Evolutionary conservation across 2,888 invertebrate genomes (phyloP), one percentile per base, ranked within the genome.

Genomic region (Helicoverpa assulta): DNA sequence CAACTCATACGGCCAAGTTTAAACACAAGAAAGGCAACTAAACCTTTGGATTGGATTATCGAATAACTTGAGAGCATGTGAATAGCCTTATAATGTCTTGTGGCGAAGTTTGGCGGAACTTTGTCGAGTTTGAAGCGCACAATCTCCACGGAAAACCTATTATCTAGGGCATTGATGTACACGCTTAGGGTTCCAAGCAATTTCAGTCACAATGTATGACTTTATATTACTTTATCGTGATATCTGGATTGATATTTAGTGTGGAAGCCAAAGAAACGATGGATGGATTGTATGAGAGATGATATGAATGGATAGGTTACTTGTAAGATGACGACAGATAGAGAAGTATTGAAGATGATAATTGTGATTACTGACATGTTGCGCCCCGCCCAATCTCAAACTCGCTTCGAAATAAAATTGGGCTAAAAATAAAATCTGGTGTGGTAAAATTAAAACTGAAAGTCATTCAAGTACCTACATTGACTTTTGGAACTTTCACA

Each of bases 31-130:
- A 16, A 59, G 10, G 55, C 37, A 29, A 19, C 58, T 60, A 66
- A 59, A 54, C 55, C 53, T 29, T 63, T 54, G 26, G 37, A 67
- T 67, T 60, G 21, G 51, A 73, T 64, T 61, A 72, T 67, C 29
- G 51, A 73, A 57, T 21, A 73, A 61, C 57, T 73, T 64, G 19
- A 14, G 18, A 64, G 58, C 61, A 64, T 67, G 40, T 68, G 64
- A 62, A 65, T 73, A 67, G 73, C 52, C 52, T 55, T 64, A 47
- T 54, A 78, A 65, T 33, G 47, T 40, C 55, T 65, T 62, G 58
- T n/a, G 53, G 63, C 16, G 6, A 61, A 78, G 52, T 76, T 76
- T 37, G 37, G 14, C 5, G 61, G 53, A 68, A 67, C 78, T 78
- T 57, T 10, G 53, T 8, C 8, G 2, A 62, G 60, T 67, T 73